These are phyloP conservation scores for Pteropus alecto DNA, from an alignment of 2,113 vertebrate species.

Conservation along the genomic window DNA sequence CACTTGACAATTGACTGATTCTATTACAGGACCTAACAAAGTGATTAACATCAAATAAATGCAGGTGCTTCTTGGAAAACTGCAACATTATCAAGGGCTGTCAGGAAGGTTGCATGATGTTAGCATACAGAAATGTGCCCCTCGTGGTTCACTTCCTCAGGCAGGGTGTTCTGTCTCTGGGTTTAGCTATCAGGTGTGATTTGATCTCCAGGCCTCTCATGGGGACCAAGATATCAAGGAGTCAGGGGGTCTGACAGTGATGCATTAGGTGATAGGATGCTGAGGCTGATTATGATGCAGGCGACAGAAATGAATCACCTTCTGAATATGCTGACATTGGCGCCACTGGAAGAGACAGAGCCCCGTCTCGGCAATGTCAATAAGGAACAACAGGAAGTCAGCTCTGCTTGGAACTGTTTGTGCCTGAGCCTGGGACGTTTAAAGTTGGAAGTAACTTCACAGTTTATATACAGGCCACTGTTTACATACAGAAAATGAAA, in stretches of 20 bases:
- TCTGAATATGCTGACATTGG: conserved; percentile 54
- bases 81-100: not conserved
- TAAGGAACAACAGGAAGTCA: not conserved
- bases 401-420: not conserved
- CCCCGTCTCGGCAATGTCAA: not conserved
- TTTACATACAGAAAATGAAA: not conserved
- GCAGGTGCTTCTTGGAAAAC: not conserved
- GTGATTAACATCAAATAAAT: conserved; percentile 57
- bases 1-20: conserved; percentile 1
- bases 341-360: not conserved
- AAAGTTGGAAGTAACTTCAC: not conserved
- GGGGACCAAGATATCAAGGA: conserved; percentile 55
- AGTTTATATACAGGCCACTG: not conserved
- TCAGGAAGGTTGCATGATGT: not conserved
- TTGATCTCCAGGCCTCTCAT: conserved; percentile 36
- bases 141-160: not conserved
- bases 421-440: not conserved
- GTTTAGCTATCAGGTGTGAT: not conserved
- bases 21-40: not conserved
- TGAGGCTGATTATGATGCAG: conserved; percentile 41
- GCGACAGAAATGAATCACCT: conserved; percentile 58
- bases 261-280: conserved; percentile 37
- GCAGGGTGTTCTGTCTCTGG: not conserved
- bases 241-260: conserved; percentile 71
- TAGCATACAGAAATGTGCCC: not conserved